A percentile compares a stretch with the other conserved stretches of the same genome.
Conservation (phyloP, 2,113 vertebrate species). For the Alosa alosa region DNA sequence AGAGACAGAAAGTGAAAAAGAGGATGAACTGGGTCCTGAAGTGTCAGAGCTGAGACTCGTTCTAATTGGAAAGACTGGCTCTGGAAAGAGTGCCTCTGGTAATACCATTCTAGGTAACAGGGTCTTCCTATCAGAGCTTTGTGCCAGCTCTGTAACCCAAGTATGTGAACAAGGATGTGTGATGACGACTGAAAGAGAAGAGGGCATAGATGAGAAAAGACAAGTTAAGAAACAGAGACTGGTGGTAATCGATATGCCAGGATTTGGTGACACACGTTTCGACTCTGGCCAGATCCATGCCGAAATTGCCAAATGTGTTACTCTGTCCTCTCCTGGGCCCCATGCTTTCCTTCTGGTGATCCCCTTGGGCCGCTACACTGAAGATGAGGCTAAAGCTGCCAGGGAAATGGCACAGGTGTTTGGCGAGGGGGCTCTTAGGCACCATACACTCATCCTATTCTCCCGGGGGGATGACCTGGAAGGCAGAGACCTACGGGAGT, state of each 20-base stretch:
- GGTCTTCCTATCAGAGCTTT: constrained; percentile 64
- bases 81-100: constrained; percentile 73
- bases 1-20: constrained; percentile 27
- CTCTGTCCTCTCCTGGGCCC: constrained; percentile 64
- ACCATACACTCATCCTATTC: constrained; percentile 71
- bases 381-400: constrained; percentile 55
- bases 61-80: constrained; percentile 70
- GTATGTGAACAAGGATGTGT: constrained; percentile 55
- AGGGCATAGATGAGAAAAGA: constrained; percentile 11
- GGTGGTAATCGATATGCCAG: constrained; percentile 70
- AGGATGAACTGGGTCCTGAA: constrained; percentile 26
- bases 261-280: constrained; percentile 72
- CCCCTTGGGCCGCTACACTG: constrained; percentile 70
- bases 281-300: constrained; percentile 51
- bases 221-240: constrained; percentile 44
- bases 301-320: constrained; percentile 68
- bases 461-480: constrained; percentile 69
- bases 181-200: constrained; percentile 41
- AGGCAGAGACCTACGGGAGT: constrained; percentile 55
- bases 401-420: constrained; percentile 61
- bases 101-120: constrained; percentile 71
- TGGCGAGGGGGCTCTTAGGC: constrained; percentile 59
- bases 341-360: constrained; percentile 73
- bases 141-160: constrained; percentile 67
- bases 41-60: constrained; percentile 64